A percentile compares a stretch with the other conserved stretches of the same genome.
Conservation (phyloP, 1,140 invertebrate species). For the Caenorhabditis tropicalis region DNA sequence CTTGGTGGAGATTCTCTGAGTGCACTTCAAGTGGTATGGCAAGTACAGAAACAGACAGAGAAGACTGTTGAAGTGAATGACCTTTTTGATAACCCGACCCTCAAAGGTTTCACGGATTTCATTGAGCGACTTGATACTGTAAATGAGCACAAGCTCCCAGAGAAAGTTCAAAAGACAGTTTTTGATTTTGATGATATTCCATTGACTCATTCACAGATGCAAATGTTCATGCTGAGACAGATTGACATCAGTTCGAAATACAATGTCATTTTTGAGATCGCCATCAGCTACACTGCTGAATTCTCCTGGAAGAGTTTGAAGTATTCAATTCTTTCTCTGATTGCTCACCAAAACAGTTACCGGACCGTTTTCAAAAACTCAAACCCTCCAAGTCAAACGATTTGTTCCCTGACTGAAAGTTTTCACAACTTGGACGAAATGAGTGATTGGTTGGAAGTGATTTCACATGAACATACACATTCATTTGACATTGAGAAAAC, state of each 20-base stretch:
- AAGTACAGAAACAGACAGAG: constrained; percentile 50
- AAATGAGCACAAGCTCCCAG: background rate
- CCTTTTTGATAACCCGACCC: constrained; percentile 59
- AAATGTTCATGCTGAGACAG: constrained; percentile 64
- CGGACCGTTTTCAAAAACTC: constrained; percentile 56
- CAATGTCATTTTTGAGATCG: constrained; percentile 64
- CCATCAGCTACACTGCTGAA: background rate
- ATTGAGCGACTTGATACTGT: constrained; percentile 44
- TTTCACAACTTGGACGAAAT: constrained; percentile 38
- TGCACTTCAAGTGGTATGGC: constrained; percentile 63
- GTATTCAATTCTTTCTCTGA: constrained; percentile 46
- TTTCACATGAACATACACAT: background rate
- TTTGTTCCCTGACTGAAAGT: constrained; percentile 60
- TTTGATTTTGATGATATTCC: background rate
- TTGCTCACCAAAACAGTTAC: constrained; percentile 59
- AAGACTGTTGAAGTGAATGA: constrained; percentile 13
- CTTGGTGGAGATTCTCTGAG: constrained; percentile 66
- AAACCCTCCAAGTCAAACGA: constrained; percentile 44
- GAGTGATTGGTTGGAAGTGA: background rate
- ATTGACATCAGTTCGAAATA: constrained; percentile 56
- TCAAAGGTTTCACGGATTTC: constrained; percentile 42
- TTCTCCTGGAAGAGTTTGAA: constrained; percentile 43
- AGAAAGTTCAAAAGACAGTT: background rate
- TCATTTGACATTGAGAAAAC: constrained; percentile 4
- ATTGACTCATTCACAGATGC: constrained; percentile 57